Base-by-base conservation (phyloP, 2,113 vertebrate genomes). In the Andinoacara biseriatus region DNA sequence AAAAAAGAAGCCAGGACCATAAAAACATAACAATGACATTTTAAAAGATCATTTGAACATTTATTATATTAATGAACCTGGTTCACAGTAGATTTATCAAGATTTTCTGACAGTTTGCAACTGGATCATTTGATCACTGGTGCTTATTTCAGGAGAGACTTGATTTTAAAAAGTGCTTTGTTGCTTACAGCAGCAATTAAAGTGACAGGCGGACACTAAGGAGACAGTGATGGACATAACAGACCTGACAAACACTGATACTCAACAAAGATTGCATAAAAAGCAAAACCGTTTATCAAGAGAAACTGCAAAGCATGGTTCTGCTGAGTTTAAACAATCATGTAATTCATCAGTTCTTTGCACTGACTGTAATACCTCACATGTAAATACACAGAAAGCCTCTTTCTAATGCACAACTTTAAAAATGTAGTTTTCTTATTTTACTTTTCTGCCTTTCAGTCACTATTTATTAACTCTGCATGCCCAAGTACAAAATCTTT, bases 21-120 rank as follows among this genome's bases (percentile, higher is more conserved):
- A 8, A 59, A 59, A 67, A 76, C 0, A 26, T 6, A 20, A 84
- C 75, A 79, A 17, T 14, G 8, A 24, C 58, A 29, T 10, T 38
- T 4, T 78, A 60, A 11, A 58, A 83, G 10, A 85, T 81, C 52
- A 85, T 84, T 11, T 77, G 1, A 84, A 72, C 7, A 52, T 94
- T 93, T 93, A 92, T 91, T 94, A 9, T 56, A 67, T 63, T 59
- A 31, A 59, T 67, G 4, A 54, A 3, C 17, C 18, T 35, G 24
- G 31, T 24, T 58, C 35, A 87, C 40, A 54, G 56, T 86, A 85
- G 67, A 90, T 84, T 78, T 31, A 65, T 54, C 52, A 3, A 85
- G 7, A 86, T 49, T 72, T 24, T 81, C 35, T 35, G 7, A 76
- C 20, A 43, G 61, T 33, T 33, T 76, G 74, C 58, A 52, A 85